Base-by-base conservation (phyloP, 35 echinoderm and acorn worm species). In the Apostichopus californicus region DNA sequence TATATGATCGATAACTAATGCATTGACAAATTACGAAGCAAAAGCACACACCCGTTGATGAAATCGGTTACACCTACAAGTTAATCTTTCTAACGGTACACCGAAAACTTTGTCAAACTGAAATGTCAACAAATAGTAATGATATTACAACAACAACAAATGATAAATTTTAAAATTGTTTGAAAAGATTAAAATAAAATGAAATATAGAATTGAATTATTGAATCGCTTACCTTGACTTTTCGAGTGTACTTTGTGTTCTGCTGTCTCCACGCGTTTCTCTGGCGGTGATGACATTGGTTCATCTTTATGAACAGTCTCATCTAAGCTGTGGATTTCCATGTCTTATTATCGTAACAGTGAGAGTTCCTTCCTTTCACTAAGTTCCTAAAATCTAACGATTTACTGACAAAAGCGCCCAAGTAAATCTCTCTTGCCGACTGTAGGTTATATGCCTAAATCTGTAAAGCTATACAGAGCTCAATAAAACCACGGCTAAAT, bases 321-420 rank as follows among this genome's bases (percentile, higher is more conserved):
- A 6, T 61, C 83, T 87, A 87, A 87, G 83, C 83, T 87, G 11
- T 61, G 83, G 55, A 87, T 87, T 17, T 87, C 83, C 83, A 87
- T 87, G 23, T 81, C 78, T 28, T 81, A 81, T 52, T 81, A 81
- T 81, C 78, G 78, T 81, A 81, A 81, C 22, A 81, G 9, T 9
- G 25, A 52, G 78, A 46, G 78, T 77, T 77, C 75, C 75, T 77
- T 77, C 75, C 34, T 77, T 77, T 9, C 17, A 77, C 75, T 77
- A 77, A 77, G 75, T 77, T 25, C 78, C 78, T 81, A 81, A 81
- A 81, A 46, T 81, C 78, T 25, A 46, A 81, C 81, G 81, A 85
- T 85, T 85, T 85, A 85, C 57, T 58, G 56, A 85, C 55, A 58
- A 85, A 85, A 85, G 34, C 56, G 81, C 81, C 34, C 57, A 21